phyloP scores from a whole-genome alignment of 2,888 invertebrate species.

The Salticus scenicus region DNA sequence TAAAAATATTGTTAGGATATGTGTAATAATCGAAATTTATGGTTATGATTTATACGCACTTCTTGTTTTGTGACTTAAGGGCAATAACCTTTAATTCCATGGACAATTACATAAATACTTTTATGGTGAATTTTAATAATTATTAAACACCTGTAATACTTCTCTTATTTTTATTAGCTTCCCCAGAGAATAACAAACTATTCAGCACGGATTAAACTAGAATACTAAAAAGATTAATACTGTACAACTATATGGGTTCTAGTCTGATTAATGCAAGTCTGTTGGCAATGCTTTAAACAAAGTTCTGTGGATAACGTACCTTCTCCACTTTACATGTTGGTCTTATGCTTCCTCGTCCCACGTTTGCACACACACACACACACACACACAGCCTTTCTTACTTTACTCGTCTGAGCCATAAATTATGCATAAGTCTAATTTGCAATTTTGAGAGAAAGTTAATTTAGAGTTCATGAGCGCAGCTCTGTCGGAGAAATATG shows the following conservation, averaged over 20 bases:
- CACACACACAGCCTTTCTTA: slow-evolving; percentile 44
- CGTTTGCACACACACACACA: too few relatives aligned
- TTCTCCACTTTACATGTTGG: slow-evolving; percentile 29
- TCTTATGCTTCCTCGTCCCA: not conserved
- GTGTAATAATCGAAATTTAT: too few relatives aligned
- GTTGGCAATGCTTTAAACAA: slow-evolving; percentile 61
- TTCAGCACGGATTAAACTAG: slow-evolving; percentile 45
- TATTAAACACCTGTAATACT: slow-evolving; percentile 40
- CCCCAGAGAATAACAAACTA: slow-evolving; percentile 41
- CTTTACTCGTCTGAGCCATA: slow-evolving; percentile 54
- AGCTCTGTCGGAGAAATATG: slow-evolving; percentile 52
- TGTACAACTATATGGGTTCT: slow-evolving; percentile 30
- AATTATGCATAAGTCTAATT: slow-evolving; percentile 68
- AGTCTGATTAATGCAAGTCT: slow-evolving; percentile 61
- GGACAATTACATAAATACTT: slow-evolving; percentile 39
- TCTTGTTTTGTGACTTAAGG: slow-evolving; percentile 26
- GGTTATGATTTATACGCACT: not conserved
- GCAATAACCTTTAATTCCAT: too few relatives aligned
- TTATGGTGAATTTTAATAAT: slow-evolving; percentile 50
- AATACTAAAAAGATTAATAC: slow-evolving; percentile 56
- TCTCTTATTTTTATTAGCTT: slow-evolving; percentile 32
- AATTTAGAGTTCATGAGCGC: slow-evolving; percentile 65
- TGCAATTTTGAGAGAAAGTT: slow-evolving; percentile 68
- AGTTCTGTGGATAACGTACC: slow-evolving; percentile 39
- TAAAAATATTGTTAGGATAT: too few relatives aligned